Conservation (phyloP, 2,888 invertebrate species). For the Drosophila paucipuncta region DNA sequence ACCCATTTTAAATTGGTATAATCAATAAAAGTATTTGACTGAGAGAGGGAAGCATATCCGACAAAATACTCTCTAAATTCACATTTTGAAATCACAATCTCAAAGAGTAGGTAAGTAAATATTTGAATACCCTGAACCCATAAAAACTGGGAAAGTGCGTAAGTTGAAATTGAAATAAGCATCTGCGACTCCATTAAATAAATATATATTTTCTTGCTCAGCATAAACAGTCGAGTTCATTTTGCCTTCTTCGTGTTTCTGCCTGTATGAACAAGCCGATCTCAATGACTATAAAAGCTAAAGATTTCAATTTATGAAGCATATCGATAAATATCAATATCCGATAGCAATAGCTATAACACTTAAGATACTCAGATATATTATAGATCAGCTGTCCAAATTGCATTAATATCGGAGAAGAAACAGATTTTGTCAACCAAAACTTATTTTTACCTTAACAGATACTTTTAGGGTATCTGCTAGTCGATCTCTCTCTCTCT, state of each 20-base stretch:
- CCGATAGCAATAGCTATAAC: background rate
- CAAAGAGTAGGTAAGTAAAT: background rate
- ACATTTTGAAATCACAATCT: too few species aligned
- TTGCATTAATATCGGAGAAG: background rate
- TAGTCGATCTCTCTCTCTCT: background rate
- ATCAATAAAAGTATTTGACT: background rate
- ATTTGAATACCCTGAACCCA: too few species aligned
- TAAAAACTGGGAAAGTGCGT: too few species aligned
- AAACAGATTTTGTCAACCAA: background rate
- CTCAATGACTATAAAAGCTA: too few species aligned
- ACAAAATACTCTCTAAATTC: background rate
- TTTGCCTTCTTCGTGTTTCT: too few species aligned
- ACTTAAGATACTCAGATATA: background rate
- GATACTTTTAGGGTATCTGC: background rate
- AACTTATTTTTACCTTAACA: background rate
- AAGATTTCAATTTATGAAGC: too few species aligned
- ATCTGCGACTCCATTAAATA: too few species aligned
- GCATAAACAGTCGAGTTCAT: too few species aligned
- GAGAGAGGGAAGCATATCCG: background rate
- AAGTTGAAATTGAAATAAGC: too few species aligned
- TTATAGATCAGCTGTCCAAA: background rate
- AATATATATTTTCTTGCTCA: too few species aligned
- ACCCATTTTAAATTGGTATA: background rate
- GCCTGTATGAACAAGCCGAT: too few species aligned
- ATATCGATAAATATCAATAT: background rate